Evolutionary conservation across 1,140 invertebrate species (phyloP), one percentile per base, ranked within the genome.

Genomic region (Ganaspis sp.): DNA sequence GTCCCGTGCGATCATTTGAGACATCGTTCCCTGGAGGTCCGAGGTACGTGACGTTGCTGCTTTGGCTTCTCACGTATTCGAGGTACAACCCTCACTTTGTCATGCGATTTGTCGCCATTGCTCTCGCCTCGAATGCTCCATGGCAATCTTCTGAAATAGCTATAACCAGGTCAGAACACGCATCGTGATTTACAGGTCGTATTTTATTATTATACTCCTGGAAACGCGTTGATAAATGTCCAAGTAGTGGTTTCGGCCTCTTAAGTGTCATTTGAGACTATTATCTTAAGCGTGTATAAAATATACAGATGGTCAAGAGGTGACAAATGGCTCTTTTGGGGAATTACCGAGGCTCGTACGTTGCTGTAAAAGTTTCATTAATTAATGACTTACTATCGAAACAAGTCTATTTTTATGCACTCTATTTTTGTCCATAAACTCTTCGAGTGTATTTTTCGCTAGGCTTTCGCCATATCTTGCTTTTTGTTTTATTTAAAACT

Each of bases 1-100:
- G 84, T 88, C 87, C 86, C 87, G 80, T 82, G 88, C 87, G 85
- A 85, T 88, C 89, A 87, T 90, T 90, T 91, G 90, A 91, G 89
- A 88, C 89, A 91, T 91, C 83, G 88, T 86, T 87, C 90, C 90
- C 90, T 73, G 40, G 90, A 85, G 88, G 81, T 81, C 72, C 74
- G 34, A 58, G 72, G 75, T 85, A 90, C 88, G 89, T 91, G 88
- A 90, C 84, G 85, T 79, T 78, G 76, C 80, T 75, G 74, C 81
- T 74, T 82, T 76, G 76, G 72, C 75, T 73, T 49, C 79, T 86
- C 87, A 85, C 87, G 88, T 87, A 86, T 81, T 58, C 53, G 53
- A 54, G 53, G 53, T 58, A 26, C 53, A 58, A 58, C 23, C 58
- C 26, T 12, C 12, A 64, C 8, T 79, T 82, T 84, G 81, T 80